phyloP scores from a whole-genome alignment of 2,113 vertebrate genomes.

The Hassar affinis region DNA sequence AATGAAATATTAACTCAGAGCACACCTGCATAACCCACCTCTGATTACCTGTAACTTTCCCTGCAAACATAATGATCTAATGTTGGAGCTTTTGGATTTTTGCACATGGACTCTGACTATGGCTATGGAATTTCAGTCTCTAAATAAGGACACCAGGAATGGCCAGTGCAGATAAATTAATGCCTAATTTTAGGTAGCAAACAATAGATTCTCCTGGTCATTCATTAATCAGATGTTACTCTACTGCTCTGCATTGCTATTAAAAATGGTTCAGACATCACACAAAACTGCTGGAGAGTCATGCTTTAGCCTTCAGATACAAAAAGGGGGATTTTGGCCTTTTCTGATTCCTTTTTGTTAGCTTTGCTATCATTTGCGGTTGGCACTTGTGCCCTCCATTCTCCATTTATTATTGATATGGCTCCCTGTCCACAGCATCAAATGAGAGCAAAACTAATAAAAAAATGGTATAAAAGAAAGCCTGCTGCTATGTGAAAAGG shows the following conservation, averaged over 20 bases:
- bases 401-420: constrained; percentile 43
- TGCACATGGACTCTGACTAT: neutral
- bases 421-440: constrained; percentile 29
- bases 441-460: constrained; percentile 41
- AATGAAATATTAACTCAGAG: neutral
- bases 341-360: constrained; percentile 23
- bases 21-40: neutral
- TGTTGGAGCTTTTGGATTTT: neutral
- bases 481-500: constrained; percentile 18
- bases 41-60: neutral
- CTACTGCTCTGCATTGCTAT: constrained; percentile 18
- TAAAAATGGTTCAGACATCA: constrained; percentile 21
- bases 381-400: constrained; percentile 25
- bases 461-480: constrained; percentile 41
- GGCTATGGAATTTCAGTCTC: neutral
- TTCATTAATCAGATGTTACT: constrained; percentile 35
- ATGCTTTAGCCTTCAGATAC: neutral
- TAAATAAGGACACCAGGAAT: neutral
- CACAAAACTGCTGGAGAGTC: neutral
- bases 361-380: constrained; percentile 32
- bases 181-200: constrained; percentile 24
- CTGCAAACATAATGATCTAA: neutral
- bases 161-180: neutral
- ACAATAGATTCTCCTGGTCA: neutral
- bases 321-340: constrained; percentile 5